Conservation (phyloP, 2,113 vertebrate species). For the Menura novaehollandiae region DNA sequence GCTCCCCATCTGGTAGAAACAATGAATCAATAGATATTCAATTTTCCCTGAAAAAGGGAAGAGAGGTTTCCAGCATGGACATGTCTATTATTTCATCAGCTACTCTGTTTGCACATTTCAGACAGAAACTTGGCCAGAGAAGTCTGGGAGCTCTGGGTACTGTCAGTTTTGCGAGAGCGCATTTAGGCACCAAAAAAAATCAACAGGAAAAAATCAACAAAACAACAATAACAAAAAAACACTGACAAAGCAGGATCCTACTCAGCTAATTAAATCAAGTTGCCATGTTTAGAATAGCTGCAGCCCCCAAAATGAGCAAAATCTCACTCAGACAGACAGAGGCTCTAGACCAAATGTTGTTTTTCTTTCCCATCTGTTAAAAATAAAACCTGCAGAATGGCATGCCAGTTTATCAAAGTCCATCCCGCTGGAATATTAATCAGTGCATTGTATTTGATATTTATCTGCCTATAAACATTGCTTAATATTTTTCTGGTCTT, state of each 20-base stretch:
- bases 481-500: not conserved
- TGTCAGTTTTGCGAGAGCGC: conserved; percentile 26
- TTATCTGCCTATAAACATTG: not conserved
- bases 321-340: conserved; percentile 33
- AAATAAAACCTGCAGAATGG: conserved; percentile 44
- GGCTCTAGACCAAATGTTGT: conserved; percentile 57
- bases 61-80: conserved; percentile 8
- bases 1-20: conserved; percentile 34
- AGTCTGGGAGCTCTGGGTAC: not conserved
- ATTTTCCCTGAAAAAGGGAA: conserved; percentile 29
- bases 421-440: conserved; percentile 34
- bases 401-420: conserved; percentile 1
- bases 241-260: conserved; percentile 22
- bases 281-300: conserved; percentile 27
- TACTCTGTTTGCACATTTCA: conserved; percentile 28
- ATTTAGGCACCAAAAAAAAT: not conserved
- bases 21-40: conserved; percentile 41
- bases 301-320: conserved; percentile 52
- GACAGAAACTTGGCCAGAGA: conserved; percentile 2
- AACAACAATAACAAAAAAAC: not conserved
- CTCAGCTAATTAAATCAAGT: conserved; percentile 41
- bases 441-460: not conserved
- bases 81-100: conserved; percentile 42
- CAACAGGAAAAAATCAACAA: not conserved
- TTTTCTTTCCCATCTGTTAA: conserved; percentile 63